phyloP scores from a whole-genome alignment of 2,797 vertebrate genomes.

The Rousettus madagascariensis region DNA sequence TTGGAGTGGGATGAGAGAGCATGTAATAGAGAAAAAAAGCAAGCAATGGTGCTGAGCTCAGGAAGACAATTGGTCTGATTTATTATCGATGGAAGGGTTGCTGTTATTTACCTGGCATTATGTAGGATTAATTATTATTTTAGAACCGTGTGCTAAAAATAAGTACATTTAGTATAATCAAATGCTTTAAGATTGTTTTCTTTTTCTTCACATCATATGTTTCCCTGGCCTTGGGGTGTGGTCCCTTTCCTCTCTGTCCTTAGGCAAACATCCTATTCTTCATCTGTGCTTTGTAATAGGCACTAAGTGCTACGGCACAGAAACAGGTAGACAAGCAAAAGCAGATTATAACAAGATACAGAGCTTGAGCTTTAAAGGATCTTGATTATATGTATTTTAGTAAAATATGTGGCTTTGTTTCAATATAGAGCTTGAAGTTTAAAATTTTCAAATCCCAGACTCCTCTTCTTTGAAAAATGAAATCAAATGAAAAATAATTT shows the following conservation, averaged over 20 bases:
- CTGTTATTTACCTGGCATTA: not conserved
- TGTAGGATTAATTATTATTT: not conserved
- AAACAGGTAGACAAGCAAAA: not conserved
- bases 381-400: constrained; percentile 31
- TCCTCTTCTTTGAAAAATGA: constrained; percentile 15
- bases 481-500: constrained; percentile 59
- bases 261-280: not conserved
- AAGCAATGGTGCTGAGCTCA: not conserved
- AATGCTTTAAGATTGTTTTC: not conserved
- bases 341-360: not conserved
- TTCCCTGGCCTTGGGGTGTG: not conserved
- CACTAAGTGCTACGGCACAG: not conserved
- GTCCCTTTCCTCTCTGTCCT: not conserved
- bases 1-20: not conserved
- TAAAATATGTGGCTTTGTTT: constrained; percentile 4
- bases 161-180: not conserved
- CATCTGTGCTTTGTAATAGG: not conserved
- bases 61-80: not conserved
- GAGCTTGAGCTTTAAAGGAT: not conserved
- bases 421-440: not conserved
- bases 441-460: not conserved
- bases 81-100: not conserved
- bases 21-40: not conserved
- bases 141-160: not conserved
- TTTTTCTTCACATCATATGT: not conserved